Evolutionary conservation across 2,797 vertebrate species (phyloP).

Genomic region (Girardinus metallicus): DNA sequence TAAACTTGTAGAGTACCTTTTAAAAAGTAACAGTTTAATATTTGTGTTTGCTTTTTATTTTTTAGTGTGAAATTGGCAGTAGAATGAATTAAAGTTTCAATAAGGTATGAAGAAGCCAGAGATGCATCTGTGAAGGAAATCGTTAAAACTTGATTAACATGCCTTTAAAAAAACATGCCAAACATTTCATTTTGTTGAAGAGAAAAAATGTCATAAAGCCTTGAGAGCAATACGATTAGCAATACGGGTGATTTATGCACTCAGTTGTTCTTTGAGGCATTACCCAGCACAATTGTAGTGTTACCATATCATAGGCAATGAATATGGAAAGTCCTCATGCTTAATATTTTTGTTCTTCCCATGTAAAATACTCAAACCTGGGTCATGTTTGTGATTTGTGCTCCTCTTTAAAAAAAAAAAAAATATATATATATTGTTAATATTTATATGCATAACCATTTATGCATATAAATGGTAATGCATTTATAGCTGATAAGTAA

Average conservation of each 20-base stretch:
- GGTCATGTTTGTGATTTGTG: background rate
- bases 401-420: background rate
- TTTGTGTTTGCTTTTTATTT: background rate
- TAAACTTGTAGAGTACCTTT: background rate
- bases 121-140: background rate
- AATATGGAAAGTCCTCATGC: background rate
- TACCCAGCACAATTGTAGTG: background rate
- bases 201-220: background rate
- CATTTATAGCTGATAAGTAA: too few relatives aligned
- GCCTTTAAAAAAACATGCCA: background rate
- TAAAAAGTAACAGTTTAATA: background rate
- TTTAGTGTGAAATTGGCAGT: background rate
- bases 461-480: too few relatives aligned
- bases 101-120: background rate
- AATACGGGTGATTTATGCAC: slow-evolving; percentile 1
- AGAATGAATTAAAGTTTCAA: background rate
- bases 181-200: background rate
- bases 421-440: background rate
- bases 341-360: background rate
- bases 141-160: background rate
- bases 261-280: background rate
- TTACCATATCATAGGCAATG: background rate
- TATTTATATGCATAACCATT: background rate
- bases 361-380: background rate
- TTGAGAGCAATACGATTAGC: background rate